Percentiles rank a stretch among this genome's conserved stretches.
phyloP scores from a whole-genome alignment of 2,888 invertebrate species.

The Homarus gammarus region DNA sequence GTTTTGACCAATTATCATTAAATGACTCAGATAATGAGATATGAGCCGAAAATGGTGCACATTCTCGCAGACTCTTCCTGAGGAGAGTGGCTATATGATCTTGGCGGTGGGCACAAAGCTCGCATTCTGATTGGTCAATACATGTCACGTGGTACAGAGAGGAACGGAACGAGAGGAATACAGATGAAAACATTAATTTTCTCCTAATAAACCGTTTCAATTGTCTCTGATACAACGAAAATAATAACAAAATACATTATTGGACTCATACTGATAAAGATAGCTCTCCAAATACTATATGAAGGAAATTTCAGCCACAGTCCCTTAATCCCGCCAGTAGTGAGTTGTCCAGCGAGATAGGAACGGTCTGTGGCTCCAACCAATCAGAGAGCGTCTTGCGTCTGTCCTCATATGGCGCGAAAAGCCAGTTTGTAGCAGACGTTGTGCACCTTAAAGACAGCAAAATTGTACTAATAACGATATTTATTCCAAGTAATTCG shows the following conservation, averaged over 20 bases:
- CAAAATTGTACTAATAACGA: too few species aligned
- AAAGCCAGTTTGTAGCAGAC: conserved; percentile 31
- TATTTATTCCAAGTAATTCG: too few species aligned
- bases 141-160: conserved; percentile 58
- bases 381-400: conserved; percentile 30
- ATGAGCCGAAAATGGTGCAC: conserved; percentile 13
- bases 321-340: conserved; percentile 55
- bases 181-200: conserved; percentile 25
- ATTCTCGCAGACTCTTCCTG: conserved; percentile 33
- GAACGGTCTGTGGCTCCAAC: conserved; percentile 33
- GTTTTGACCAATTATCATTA: neutral
- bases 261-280: neutral
- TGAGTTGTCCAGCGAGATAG: conserved; percentile 52
- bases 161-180: conserved; percentile 28
- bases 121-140: conserved; percentile 64
- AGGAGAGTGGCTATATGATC: conserved; percentile 63
- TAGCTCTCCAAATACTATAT: neutral
- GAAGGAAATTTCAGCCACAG: neutral
- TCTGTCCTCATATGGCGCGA: conserved; percentile 23
- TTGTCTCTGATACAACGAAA: neutral
- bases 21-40: conserved; percentile 4
- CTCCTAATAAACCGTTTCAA: neutral
- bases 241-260: neutral
- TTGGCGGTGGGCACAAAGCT: conserved; percentile 67
- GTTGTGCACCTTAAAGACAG: neutral